phyloP scores from a whole-genome alignment of 2,113 vertebrate species.

The Otus sunia region DNA sequence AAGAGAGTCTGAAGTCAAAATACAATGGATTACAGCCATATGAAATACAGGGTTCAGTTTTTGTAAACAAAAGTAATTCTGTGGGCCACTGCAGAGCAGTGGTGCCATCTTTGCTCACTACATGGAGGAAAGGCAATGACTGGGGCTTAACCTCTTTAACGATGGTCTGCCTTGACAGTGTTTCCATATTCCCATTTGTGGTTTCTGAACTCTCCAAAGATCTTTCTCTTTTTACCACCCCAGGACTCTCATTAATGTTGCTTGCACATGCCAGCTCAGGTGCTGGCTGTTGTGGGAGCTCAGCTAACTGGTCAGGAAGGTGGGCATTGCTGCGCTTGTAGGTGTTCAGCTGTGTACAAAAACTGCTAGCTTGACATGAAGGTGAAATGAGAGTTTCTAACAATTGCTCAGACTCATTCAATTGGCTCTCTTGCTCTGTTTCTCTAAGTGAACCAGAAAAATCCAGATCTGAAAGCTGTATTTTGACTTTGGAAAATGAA shows the following conservation, averaged over 20 bases:
- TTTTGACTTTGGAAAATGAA: conserved; percentile 61
- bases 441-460: conserved; percentile 31
- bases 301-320: conserved; percentile 29
- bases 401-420: conserved; percentile 14
- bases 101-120: conserved; percentile 85
- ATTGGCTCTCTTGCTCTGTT: conserved; percentile 20
- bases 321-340: conserved; percentile 46
- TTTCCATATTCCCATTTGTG: neutral
- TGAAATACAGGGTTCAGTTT: conserved; percentile 87
- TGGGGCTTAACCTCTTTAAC: conserved; percentile 53
- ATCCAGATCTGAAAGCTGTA: conserved; percentile 52
- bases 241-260: neutral
- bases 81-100: conserved; percentile 88
- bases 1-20: conserved; percentile 79
- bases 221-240: neutral
- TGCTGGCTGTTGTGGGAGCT: conserved; percentile 16
- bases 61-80: conserved; percentile 87
- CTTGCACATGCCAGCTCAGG: neutral
- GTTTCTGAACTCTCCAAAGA: conserved; percentile 23
- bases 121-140: conserved; percentile 77
- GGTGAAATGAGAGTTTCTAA: conserved; percentile 37
- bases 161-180: neutral
- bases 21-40: conserved; percentile 92
- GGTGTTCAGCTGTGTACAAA: neutral
- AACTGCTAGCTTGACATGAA: conserved; percentile 23